Percentiles rank a stretch among this genome's conserved stretches.
Evolutionary conservation across 2,888 invertebrate genomes (phyloP).

Genomic region (Actias luna): DNA sequence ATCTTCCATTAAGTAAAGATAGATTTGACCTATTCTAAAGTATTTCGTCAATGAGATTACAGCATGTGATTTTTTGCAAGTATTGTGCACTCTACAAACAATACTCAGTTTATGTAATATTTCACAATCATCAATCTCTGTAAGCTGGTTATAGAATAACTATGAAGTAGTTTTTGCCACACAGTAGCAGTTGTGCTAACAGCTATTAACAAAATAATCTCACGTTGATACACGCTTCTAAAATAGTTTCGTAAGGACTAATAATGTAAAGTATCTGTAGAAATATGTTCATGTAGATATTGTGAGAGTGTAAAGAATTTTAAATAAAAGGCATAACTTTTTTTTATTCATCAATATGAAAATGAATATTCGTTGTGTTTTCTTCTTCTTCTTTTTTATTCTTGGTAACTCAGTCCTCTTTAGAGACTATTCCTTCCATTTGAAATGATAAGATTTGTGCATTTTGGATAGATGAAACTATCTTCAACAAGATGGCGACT

Average conservation of each 20-base stretch:
- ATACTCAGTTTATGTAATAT: conserved; percentile 4
- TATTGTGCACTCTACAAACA: background rate
- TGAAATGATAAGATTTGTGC: no score
- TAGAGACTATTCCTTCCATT: no score
- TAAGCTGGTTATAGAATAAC: background rate
- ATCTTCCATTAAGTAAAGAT: background rate
- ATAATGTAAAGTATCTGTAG: background rate
- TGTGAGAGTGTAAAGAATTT: no score
- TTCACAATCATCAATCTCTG: background rate
- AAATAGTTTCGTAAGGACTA: background rate
- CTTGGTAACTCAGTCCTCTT: no score
- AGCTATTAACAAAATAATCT: background rate
- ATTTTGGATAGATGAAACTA: no score
- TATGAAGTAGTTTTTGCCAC: background rate
- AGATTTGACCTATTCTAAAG: background rate
- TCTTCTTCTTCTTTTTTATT: no score
- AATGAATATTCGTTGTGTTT: no score
- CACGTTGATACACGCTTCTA: background rate
- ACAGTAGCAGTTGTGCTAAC: background rate
- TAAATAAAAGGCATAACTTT: no score
- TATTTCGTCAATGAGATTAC: conserved; percentile 1
- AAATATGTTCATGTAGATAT: background rate
- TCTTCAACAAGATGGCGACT: no score
- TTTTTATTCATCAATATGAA: background rate
- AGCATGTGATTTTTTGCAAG: background rate